A percentile compares a stretch with the other conserved stretches of the same genome.
Conservation (phyloP, 1,140 invertebrate species). For the Drosophila bocqueti region DNA sequence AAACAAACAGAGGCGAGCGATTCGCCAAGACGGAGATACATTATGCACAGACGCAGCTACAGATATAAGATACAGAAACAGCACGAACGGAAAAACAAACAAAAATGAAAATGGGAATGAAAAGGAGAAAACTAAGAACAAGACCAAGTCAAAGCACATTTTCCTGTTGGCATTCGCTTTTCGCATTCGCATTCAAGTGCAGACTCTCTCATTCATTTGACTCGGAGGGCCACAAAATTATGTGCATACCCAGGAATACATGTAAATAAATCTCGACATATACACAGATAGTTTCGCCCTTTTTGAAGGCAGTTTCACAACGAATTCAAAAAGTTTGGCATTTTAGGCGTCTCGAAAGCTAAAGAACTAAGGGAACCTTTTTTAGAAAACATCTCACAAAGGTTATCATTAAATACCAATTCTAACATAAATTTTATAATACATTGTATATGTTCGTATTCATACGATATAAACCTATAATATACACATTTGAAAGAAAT, state of each 20-base stretch:
- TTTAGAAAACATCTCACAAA: background rate
- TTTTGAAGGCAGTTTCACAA: constrained; percentile 16
- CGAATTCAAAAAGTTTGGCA: background rate
- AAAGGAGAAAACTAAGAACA: constrained; percentile 32
- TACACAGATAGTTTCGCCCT: constrained; percentile 21
- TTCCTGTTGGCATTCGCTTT: constrained; percentile 59
- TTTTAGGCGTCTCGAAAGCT: background rate
- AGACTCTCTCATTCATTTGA: constrained; percentile 60
- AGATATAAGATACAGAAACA: constrained; percentile 51
- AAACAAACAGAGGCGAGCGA: constrained; percentile 66
- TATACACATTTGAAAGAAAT: background rate
- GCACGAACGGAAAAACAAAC: constrained; percentile 42
- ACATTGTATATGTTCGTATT: background rate
- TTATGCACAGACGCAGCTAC: constrained; percentile 71
- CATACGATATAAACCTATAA: background rate
- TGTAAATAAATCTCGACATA: constrained; percentile 7
- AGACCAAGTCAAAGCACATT: constrained; percentile 42
- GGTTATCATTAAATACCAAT: background rate
- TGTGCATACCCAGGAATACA: constrained; percentile 50
- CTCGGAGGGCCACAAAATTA: constrained; percentile 38
- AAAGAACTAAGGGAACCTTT: background rate
- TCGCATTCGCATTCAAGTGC: constrained; percentile 58
- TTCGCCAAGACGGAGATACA: constrained; percentile 68
- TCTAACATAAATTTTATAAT: background rate
- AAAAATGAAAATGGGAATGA: constrained; percentile 35